Evolutionary conservation across 2,113 vertebrate species (phyloP).

Genomic region (Aphyosemion australe): DNA sequence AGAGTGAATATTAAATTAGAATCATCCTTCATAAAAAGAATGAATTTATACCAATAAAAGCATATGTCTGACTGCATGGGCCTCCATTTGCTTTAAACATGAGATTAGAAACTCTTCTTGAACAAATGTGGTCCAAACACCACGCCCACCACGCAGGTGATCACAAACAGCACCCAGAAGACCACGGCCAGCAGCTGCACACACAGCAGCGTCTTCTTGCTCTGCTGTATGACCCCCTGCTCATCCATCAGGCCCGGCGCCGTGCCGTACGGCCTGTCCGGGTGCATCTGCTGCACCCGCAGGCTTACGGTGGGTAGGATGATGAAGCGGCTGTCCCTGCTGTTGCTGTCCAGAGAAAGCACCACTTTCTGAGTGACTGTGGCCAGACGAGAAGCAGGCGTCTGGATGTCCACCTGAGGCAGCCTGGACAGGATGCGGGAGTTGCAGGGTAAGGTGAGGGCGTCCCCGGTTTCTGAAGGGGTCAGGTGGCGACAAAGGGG

Average conservation of each 20-base stretch:
- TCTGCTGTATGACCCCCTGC: constrained; percentile 58
- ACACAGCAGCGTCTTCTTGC: constrained; percentile 63
- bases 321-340: constrained; percentile 72
- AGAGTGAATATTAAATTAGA: no score
- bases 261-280: constrained; percentile 2
- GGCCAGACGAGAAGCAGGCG: constrained; percentile 55
- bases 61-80: neutral
- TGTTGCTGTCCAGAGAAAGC: constrained; percentile 71
- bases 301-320: constrained; percentile 83
- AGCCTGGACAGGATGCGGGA: constrained; percentile 70
- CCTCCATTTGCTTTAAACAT: neutral
- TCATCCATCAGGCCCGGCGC: constrained; percentile 42
- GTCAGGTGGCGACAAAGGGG: constrained; percentile 81
- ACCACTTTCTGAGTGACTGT: constrained; percentile 77
- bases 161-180: constrained; percentile 78
- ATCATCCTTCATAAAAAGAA: no score
- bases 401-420: constrained; percentile 59
- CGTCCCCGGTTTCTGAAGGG: constrained; percentile 56
- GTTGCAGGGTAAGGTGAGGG: constrained; percentile 76
- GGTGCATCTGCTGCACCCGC: constrained; percentile 79
- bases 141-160: constrained; percentile 75
- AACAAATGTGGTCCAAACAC: constrained; percentile 75
- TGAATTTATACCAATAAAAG: neutral
- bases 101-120: constrained; percentile 40
- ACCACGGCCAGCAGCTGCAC: constrained; percentile 75